Evolutionary conservation across 1,140 invertebrate genomes (phyloP), one percentile per base, ranked within the genome.

Genomic region (Radopholus similis): DNA sequence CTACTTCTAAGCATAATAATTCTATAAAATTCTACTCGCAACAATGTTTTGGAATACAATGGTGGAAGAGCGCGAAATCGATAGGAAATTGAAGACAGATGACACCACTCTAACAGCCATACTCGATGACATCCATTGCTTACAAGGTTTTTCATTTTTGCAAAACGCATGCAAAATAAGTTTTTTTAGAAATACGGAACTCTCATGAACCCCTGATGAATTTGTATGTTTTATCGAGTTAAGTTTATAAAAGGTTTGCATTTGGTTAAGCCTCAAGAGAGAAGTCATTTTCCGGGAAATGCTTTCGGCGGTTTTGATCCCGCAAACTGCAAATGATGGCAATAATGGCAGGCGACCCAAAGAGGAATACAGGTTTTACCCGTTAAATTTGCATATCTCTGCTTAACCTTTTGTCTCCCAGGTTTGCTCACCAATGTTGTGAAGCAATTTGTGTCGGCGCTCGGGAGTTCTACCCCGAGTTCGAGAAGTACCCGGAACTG

Each of bases 21-120:
- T 2, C 32, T 21, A 11, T 59, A 59, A 38, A 18, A 42, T 47
- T 40, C 30, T 62, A 62, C 49, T 35, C 11, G 30, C 21, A 21
- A 42, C 15, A 51, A 67, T 67, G 65, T 68, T 68, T 37, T 68
- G 66, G 66, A 66, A 44, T 66, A 68, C 66, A 40, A 68, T 68
- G n/a, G 65, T 44, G 6, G 66, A 68, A 18, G 63, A 66, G 23
- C 44, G 63, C 2, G 59, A 68, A 18, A 15, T 68, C 5, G 59
- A 68, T 6, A 56, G 47, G 30, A 64, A 66, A 28, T 54, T 68
- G 30, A 64, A 54, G 13, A 18, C 21, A 30, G 47, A 51, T 28
- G 26, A 53, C 38, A 42, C 28, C 21, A 38, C 37, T 18, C n/a
- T 68, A 28, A 38, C 32, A 21, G 47, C 66, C 18, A 66, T 68